A percentile compares a stretch with the other conserved stretches of the same genome.
Conservation (phyloP, 2,888 invertebrate species). For the Hesperia comma region DNA sequence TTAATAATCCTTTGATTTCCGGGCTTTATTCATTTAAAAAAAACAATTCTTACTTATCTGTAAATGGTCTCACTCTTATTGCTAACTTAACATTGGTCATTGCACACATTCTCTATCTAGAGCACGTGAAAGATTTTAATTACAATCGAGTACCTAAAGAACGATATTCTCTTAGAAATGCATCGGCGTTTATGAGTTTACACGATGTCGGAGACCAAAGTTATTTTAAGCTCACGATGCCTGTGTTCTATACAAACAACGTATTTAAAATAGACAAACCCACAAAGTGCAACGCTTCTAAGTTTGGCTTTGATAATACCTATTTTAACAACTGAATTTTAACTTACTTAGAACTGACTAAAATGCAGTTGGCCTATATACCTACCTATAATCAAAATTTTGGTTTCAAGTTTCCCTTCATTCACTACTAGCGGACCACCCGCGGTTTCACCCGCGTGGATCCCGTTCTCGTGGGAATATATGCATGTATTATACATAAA, state of each 20-base stretch:
- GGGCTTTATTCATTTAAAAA: background rate
- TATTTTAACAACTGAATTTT: too few relatives aligned
- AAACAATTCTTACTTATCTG: conserved; percentile 79
- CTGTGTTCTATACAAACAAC: conserved; percentile 4
- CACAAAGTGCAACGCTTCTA: background rate
- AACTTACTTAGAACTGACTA: too few relatives aligned
- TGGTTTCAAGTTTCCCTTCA: too few relatives aligned
- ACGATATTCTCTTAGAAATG: conserved; percentile 13
- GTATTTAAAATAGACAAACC: conserved; percentile 30
- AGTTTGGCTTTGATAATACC: background rate
- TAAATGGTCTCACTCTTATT: conserved; percentile 86
- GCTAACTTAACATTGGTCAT: conserved; percentile 87
- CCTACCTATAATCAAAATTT: too few relatives aligned
- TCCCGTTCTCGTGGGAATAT: too few relatives aligned
- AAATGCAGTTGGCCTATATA: too few relatives aligned
- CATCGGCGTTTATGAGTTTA: conserved; percentile 11
- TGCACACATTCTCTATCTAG: background rate
- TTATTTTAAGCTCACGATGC: conserved; percentile 26
- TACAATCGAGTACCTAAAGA: background rate
- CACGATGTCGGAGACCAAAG: conserved; percentile 20
- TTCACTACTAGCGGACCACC: too few relatives aligned
- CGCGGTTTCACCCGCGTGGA: too few relatives aligned
- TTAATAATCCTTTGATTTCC: too few relatives aligned
- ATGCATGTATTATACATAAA: too few relatives aligned
- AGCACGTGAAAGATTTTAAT: background rate